Conservation (phyloP, 2,888 invertebrate genomes). For the Monopis laevigella region DNA sequence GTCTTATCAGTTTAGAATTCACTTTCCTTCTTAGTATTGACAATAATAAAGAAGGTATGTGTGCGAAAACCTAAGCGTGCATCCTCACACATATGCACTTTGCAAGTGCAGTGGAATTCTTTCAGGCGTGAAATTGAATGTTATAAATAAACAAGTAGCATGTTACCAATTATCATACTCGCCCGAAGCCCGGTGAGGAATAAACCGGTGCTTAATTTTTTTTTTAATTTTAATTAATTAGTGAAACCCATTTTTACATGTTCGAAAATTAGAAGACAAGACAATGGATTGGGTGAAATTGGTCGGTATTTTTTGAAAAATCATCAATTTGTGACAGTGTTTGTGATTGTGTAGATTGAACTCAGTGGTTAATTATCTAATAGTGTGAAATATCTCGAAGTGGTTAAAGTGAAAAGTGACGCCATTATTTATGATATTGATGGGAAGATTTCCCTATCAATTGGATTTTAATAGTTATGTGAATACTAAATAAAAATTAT, state of each 20-base stretch:
- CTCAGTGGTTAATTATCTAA: neutral
- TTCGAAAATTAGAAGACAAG: constrained; percentile 24
- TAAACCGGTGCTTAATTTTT: constrained; percentile 34
- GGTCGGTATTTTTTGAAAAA: constrained; percentile 51
- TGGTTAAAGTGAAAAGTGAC: constrained; percentile 3
- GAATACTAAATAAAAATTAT: too few species aligned
- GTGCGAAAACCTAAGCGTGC: neutral
- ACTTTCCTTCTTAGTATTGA: too few species aligned
- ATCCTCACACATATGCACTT: constrained; percentile 18
- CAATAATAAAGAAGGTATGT: neutral
- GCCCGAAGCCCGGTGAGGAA: constrained; percentile 49
- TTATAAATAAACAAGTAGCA: constrained; percentile 60
- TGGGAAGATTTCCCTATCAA: too few species aligned
- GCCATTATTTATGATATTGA: too few species aligned
- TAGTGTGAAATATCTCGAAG: constrained; percentile 5
- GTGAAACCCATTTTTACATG: constrained; percentile 9
- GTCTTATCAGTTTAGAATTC: too few species aligned
- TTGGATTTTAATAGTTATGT: too few species aligned
- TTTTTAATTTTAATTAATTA: constrained; percentile 17
- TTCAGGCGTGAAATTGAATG: constrained; percentile 67
- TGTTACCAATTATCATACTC: constrained; percentile 55
- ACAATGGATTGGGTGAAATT: constrained; percentile 64
- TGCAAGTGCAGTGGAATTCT: constrained; percentile 26
- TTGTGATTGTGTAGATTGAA: constrained; percentile 6
- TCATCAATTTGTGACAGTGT: neutral